Conservation (phyloP, 1,140 invertebrate genomes). For the Saccostrea cuccullata region DNA sequence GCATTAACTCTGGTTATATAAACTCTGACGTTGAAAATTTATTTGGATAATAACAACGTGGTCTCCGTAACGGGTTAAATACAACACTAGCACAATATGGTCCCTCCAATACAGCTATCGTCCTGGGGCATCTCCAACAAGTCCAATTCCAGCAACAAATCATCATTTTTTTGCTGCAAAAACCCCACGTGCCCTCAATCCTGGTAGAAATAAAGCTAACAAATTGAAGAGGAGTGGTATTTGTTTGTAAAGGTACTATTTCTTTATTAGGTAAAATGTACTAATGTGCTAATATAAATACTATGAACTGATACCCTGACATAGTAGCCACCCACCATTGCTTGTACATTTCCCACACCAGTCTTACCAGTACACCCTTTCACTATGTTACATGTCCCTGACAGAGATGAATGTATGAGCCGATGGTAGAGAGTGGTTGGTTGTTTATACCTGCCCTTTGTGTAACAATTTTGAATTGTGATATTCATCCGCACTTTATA, state of each 20-base stretch:
- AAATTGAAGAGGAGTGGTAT: background rate
- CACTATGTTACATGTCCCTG: background rate
- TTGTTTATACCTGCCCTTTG: background rate
- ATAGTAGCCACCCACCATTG: background rate
- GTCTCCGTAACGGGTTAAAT: constrained; percentile 41
- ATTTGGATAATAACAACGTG: constrained; percentile 44
- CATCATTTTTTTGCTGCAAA: constrained; percentile 41
- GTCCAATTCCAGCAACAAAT: constrained; percentile 37
- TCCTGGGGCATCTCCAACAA: constrained; percentile 44
- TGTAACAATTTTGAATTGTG: no score
- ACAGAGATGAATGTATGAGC: no score
- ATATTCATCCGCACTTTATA: no score
- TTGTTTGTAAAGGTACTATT: background rate
- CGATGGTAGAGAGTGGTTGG: no score
- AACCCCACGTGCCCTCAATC: constrained; percentile 40
- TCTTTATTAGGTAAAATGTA: background rate
- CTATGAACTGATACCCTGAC: background rate
- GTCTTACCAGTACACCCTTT: background rate
- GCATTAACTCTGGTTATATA: constrained; percentile 36
- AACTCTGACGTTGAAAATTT: constrained; percentile 45
- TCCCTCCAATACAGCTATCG: constrained; percentile 46
- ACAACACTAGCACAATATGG: constrained; percentile 46
- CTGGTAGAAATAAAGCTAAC: background rate
- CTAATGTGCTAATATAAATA: background rate
- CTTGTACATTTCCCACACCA: background rate